A percentile compares a stretch with the other conserved stretches of the same genome.
phyloP scores from a whole-genome alignment of 2,888 invertebrate genomes.

The Sisyra terminalis region DNA sequence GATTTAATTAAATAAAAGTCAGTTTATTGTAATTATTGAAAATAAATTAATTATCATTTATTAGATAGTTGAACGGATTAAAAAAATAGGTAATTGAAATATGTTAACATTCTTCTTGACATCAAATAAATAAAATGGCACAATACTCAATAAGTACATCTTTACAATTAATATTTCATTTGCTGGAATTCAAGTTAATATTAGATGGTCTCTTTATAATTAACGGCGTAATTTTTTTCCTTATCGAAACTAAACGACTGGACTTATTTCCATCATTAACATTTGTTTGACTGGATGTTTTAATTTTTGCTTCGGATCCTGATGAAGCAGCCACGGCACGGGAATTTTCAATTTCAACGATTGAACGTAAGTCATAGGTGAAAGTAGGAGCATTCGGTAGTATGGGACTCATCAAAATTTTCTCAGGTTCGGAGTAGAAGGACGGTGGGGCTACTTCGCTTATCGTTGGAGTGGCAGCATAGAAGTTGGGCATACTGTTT shows the following conservation, averaged over 20 bases:
- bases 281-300: not conserved
- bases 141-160: too few species aligned
- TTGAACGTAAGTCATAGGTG: constrained; percentile 23
- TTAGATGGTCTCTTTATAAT: constrained; percentile 6
- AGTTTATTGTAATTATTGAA: too few species aligned
- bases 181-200: too few species aligned
- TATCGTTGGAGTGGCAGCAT: constrained; percentile 21
- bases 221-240: constrained; percentile 7
- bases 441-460: constrained; percentile 13
- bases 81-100: too few species aligned
- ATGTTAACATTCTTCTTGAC: too few species aligned
- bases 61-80: too few species aligned
- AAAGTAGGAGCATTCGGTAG: constrained; percentile 15
- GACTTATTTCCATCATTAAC: not conserved
- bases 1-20: too few species aligned
- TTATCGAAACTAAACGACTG: constrained; percentile 1
- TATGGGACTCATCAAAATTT: constrained; percentile 21
- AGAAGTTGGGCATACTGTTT: constrained; percentile 26
- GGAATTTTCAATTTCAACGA: constrained; percentile 24
- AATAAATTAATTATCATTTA: too few species aligned
- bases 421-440: not conserved
- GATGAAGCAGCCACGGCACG: too few species aligned
- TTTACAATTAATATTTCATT: too few species aligned
- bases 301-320: constrained; percentile 7
- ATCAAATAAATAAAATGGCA: too few species aligned